phyloP scores from a whole-genome alignment of 23 tunicate genomes.

The Ciona savignyi region DNA sequence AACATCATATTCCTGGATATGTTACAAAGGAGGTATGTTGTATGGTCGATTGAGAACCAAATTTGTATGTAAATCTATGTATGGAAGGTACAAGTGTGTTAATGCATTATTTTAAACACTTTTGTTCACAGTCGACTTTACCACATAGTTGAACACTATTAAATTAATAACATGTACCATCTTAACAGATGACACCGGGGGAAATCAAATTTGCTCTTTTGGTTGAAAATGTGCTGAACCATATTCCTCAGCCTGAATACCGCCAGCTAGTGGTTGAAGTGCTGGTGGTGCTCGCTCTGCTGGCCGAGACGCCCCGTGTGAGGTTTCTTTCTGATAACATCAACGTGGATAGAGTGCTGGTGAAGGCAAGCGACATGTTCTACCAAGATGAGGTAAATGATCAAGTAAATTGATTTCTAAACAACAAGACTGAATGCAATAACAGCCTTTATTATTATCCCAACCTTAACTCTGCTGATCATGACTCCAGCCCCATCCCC shows the following conservation, averaged over 20 bases:
- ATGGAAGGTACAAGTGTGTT: too few relatives aligned
- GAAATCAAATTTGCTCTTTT: slow-evolving; percentile 91
- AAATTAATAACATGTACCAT: too few relatives aligned
- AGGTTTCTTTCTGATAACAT: slow-evolving; percentile 64
- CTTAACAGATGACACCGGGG: slow-evolving; percentile 94
- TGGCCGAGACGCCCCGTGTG: slow-evolving; percentile 53
- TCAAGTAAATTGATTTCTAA: too few relatives aligned
- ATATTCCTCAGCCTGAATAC: slow-evolving; percentile 91
- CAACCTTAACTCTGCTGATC: too few relatives aligned
- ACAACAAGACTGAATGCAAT: too few relatives aligned
- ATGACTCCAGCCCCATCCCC: too few relatives aligned
- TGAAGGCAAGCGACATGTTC: slow-evolving; percentile 60
- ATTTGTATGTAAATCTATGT: too few relatives aligned
- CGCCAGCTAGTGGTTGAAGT: slow-evolving; percentile 92
- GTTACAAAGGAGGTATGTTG: slow-evolving; percentile 78
- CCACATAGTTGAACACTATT: too few relatives aligned
- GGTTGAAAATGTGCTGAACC: slow-evolving; percentile 88
- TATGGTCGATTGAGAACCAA: not conserved
- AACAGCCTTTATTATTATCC: too few relatives aligned
- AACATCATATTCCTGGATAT: slow-evolving; percentile 65
- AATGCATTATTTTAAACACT: too few relatives aligned
- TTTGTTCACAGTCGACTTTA: too few relatives aligned
- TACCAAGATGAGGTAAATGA: slow-evolving; percentile 64
- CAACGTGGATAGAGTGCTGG: slow-evolving; percentile 48
- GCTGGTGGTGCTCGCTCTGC: slow-evolving; percentile 59